phyloP scores from a whole-genome alignment of 2,113 vertebrate species.

The Catharus minimus region DNA sequence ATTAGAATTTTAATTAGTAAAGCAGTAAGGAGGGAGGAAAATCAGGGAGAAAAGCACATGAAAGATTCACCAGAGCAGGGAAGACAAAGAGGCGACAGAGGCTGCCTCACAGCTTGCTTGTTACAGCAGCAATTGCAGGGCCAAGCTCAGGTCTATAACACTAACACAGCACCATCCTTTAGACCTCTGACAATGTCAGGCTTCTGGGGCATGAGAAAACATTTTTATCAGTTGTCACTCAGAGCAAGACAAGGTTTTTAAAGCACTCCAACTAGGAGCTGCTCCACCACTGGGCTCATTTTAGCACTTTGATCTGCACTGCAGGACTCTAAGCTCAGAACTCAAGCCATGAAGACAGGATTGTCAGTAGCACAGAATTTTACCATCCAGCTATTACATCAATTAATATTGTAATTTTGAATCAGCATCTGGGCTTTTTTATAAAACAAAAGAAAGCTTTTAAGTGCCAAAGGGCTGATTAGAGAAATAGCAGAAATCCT shows the following conservation, averaged over 20 bases:
- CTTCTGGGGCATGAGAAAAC: neutral
- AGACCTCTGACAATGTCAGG: neutral
- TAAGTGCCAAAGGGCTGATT: neutral
- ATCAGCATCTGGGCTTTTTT: neutral
- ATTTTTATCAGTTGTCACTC: constrained; percentile 40
- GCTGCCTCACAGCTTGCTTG: constrained; percentile 32
- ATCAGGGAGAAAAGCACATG: constrained; percentile 45
- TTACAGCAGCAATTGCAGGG: constrained; percentile 21
- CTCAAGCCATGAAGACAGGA: neutral
- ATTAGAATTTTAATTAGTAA: constrained; percentile 86
- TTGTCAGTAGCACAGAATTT: neutral
- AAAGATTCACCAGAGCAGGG: constrained; percentile 67
- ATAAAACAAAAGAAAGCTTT: neutral
- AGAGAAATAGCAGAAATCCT: neutral
- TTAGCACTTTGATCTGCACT: constrained; percentile 25
- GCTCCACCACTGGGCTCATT: neutral
- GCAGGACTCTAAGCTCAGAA: constrained; percentile 1
- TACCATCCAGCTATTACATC: neutral
- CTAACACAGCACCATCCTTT: neutral
- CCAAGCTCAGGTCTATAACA: neutral
- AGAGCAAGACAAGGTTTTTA: constrained; percentile 21
- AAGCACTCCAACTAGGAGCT: neutral
- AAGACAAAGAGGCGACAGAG: constrained; percentile 65
- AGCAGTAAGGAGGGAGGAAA: constrained; percentile 62
- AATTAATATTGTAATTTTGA: neutral